These are phyloP conservation scores for Eledone cirrhosa DNA, from an alignment of 2,888 invertebrate genomes.

Conservation along the genomic window DNA sequence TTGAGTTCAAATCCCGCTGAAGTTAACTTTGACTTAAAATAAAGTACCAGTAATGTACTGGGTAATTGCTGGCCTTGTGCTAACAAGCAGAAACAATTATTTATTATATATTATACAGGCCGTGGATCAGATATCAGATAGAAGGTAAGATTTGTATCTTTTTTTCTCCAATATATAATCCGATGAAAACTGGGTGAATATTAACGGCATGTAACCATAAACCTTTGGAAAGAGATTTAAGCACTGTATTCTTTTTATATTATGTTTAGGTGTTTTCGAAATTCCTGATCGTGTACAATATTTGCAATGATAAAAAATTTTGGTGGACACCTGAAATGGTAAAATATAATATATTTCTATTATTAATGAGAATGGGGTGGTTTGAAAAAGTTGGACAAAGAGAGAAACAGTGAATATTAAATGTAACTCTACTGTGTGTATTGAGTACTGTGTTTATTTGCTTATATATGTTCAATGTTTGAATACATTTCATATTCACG, in stretches of 20 bases:
- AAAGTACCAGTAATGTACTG: no score
- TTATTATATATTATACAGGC: no score
- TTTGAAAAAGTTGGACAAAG: no score
- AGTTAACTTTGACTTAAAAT: no score
- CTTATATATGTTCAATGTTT: not conserved
- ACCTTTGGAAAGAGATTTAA: conserved; percentile 89
- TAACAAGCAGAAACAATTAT: no score
- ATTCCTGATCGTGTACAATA: conserved; percentile 89
- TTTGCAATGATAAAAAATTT: conserved; percentile 96
- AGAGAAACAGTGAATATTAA: no score
- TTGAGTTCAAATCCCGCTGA: no score
- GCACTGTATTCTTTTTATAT: conserved; percentile 94
- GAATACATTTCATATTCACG: not conserved
- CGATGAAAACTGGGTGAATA: conserved; percentile 82
- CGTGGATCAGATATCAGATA: no score
- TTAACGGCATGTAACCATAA: conserved; percentile 94
- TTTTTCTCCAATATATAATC: no score
- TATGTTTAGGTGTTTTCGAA: conserved; percentile 95
- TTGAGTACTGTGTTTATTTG: not conserved
- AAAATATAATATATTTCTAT: not conserved
- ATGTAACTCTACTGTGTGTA: no score
- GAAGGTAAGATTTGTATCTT: no score
- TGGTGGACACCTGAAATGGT: conserved; percentile 80
- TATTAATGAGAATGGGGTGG: not conserved
- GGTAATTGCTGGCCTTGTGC: no score